phyloP scores from a whole-genome alignment of 2,888 invertebrate species.

The Melipona bicolor region DNA sequence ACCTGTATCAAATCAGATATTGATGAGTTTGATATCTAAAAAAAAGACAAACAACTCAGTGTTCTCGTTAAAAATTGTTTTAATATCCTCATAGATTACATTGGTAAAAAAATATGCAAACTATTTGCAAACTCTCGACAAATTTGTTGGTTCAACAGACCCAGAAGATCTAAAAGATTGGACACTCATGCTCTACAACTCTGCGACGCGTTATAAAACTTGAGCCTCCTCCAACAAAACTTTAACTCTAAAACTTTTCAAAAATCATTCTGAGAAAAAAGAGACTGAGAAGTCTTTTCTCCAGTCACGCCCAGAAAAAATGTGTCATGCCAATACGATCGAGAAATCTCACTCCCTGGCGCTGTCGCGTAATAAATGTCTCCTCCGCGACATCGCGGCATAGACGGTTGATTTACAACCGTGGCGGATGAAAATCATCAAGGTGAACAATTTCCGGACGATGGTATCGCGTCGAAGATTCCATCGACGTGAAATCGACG shows the following conservation, averaged over 20 bases:
- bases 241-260: neutral
- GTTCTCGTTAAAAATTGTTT: too few species aligned
- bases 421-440: conserved; percentile 10
- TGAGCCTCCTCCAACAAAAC: neutral
- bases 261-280: neutral
- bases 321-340: neutral
- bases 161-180: too few species aligned
- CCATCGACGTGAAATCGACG: conserved; percentile 40
- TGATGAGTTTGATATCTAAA: too few species aligned
- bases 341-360: conserved; percentile 2
- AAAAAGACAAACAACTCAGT: too few species aligned
- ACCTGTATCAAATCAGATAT: too few species aligned
- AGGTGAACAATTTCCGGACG: conserved; percentile 23
- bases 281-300: neutral
- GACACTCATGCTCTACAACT: too few species aligned
- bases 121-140: too few species aligned
- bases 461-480: conserved; percentile 31
- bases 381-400: neutral
- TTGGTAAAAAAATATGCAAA: too few species aligned
- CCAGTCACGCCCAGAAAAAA: conserved; percentile 11
- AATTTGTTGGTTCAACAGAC: too few species aligned
- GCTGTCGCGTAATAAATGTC: neutral
- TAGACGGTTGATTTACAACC: neutral
- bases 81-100: too few species aligned
- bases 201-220: too few species aligned